Percentiles rank a stretch among this genome's conserved stretches.
phyloP scores from a whole-genome alignment of 2,888 invertebrate species.

The Papilio demoleus region DNA sequence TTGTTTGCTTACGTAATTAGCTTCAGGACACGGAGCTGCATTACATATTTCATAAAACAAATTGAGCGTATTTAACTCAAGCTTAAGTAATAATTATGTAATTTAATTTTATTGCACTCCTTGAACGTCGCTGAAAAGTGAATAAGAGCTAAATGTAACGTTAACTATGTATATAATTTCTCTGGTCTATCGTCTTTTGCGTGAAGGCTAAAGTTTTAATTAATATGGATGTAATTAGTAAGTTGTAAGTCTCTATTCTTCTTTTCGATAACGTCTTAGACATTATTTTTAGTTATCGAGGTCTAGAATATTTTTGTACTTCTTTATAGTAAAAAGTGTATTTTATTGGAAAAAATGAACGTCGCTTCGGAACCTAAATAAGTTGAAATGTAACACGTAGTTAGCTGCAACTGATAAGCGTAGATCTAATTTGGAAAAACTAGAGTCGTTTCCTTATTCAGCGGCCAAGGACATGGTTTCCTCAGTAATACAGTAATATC shows the following conservation, averaged over 20 bases:
- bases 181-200: background rate
- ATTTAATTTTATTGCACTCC: slow-evolving; percentile 18
- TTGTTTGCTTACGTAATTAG: slow-evolving; percentile 16
- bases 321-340: too few relatives aligned
- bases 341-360: too few relatives aligned
- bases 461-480: slow-evolving; percentile 22
- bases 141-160: background rate
- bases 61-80: slow-evolving; percentile 11
- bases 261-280: too few relatives aligned
- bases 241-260: too few relatives aligned
- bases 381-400: background rate
- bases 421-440: slow-evolving; percentile 21
- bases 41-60: slow-evolving; percentile 23
- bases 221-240: too few relatives aligned
- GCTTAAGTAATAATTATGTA: slow-evolving; percentile 11
- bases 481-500: slow-evolving; percentile 42
- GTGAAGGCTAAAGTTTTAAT: too few relatives aligned
- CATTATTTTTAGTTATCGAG: too few relatives aligned
- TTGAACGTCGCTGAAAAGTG: slow-evolving; percentile 7
- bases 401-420: slow-evolving; percentile 14
- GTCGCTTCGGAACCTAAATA: too few relatives aligned
- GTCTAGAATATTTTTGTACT: too few relatives aligned
- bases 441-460: slow-evolving; percentile 33
- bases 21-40: slow-evolving; percentile 4
- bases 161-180: background rate